phyloP scores from a whole-genome alignment of 2,113 vertebrate genomes.

The Lutjanus erythropterus region DNA sequence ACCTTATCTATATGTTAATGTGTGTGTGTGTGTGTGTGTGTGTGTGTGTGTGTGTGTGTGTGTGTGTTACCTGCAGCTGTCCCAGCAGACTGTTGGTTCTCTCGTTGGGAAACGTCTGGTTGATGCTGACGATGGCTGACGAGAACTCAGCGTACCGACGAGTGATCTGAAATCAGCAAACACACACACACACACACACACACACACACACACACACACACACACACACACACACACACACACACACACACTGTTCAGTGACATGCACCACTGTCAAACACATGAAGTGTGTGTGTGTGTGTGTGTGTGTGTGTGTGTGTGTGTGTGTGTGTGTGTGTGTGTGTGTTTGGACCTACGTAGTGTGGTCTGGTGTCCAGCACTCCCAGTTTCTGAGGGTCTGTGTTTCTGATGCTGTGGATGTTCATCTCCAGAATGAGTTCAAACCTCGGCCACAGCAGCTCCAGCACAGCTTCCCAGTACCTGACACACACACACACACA shows the following conservation, averaged over 20 bases:
- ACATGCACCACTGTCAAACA: not conserved
- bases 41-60: conserved; percentile 10
- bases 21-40: too few species aligned
- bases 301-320: conserved; percentile 11
- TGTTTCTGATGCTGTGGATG: conserved; percentile 93
- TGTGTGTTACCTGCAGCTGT: conserved; percentile 88
- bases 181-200: not conserved
- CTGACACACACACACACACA: conserved; percentile 69
- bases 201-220: too few species aligned
- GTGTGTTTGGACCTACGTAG: conserved; percentile 81
- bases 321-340: conserved; percentile 1
- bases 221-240: too few species aligned
- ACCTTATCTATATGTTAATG: too few species aligned
- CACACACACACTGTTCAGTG: not conserved
- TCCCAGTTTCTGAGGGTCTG: conserved; percentile 93
- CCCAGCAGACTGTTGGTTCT: conserved; percentile 88
- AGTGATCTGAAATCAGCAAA: conserved; percentile 86
- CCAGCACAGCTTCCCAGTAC: conserved; percentile 93
- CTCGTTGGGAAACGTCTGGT: conserved; percentile 93
- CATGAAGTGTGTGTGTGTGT: not conserved
- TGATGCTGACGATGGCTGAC: conserved; percentile 94
- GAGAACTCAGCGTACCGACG: conserved; percentile 94
- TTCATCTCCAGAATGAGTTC: conserved; percentile 94
- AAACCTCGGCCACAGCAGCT: conserved; percentile 92
- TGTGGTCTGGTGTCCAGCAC: conserved; percentile 92